Evolutionary conservation across 2,113 vertebrate species (phyloP), one percentile per base, ranked within the genome.

Genomic region (Poeciliopsis retropinna): DNA sequence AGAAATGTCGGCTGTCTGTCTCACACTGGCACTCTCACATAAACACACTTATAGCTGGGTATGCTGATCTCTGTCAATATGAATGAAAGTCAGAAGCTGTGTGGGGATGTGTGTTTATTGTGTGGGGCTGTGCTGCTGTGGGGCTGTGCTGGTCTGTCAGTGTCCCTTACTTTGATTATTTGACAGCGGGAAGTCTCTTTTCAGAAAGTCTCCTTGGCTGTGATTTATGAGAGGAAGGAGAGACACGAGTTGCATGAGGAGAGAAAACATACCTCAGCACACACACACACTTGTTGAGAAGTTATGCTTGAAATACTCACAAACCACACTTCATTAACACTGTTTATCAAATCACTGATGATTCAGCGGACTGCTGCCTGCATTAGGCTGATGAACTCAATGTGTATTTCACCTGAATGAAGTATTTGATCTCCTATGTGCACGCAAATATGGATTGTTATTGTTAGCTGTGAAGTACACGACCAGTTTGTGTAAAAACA

Each of bases 141-240:
- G 32, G 32, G 32, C 63, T 37, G 66, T 80, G 44, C 66, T 72
- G 71, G 27, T 69, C 76, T 80, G 86, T 84, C 83, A 80, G 78
- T 75, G 44, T 57, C 71, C 34, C 51, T 73, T 73, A 47, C 27
- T 82, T 57, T 83, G 82, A 89, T 73, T 88, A 82, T 90, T 91
- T 92, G 88, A 91, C 91, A 90, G 79, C 22, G 64, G 79, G 72
- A 76, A 73, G 63, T 44, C 61, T 39, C 61, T 29, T 72, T 89
- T 72, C 79, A 85, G 88, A 91, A 91, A 79, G 62, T 73, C 37
- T 75, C 47, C 60, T 57, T 7, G 37, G 3, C 69, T 57, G 72
- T 92, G 90, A 92, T 93, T 92, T 87, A 93, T 89, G 86, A 86
- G 85, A 81, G 80, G 88, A 90, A 83, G 78, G 87, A 82, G 78